phyloP scores from a whole-genome alignment of 2,797 vertebrate genomes.

The Valencia hispanica region DNA sequence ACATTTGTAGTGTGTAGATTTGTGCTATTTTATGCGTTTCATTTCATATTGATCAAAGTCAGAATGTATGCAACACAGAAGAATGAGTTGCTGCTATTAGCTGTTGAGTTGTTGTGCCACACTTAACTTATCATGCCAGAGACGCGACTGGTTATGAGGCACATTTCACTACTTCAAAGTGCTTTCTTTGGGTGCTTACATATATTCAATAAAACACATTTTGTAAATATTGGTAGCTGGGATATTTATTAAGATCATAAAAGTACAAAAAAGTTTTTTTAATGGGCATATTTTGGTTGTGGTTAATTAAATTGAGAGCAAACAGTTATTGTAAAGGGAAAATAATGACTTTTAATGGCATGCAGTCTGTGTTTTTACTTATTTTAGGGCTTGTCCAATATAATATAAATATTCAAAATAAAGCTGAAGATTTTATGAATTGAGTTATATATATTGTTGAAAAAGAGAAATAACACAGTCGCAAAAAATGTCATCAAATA shows the following conservation, averaged over 20 bases:
- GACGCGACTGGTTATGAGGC: background rate
- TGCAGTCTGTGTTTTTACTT: background rate
- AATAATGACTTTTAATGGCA: background rate
- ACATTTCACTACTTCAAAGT: background rate
- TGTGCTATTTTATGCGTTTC: no score
- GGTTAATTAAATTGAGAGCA: background rate
- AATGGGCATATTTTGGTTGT: background rate
- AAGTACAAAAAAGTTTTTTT: background rate
- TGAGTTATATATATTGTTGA: background rate
- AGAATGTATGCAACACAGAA: no score
- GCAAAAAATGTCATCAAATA: background rate
- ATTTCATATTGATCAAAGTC: no score
- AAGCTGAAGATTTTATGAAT: background rate
- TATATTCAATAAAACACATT: background rate
- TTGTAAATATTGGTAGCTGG: background rate
- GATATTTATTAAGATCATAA: background rate
- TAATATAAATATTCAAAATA: background rate
- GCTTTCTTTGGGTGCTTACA: background rate
- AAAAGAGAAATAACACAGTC: background rate
- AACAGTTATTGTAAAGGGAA: background rate
- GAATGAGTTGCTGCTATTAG: no score
- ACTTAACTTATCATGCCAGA: no score
- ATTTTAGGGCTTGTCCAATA: background rate
- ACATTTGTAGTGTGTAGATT: no score
- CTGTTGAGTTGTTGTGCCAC: no score